A percentile compares a stretch with the other conserved stretches of the same genome.
Conservation (phyloP, 2,113 vertebrate species). For the Prionailurus viverrinus region DNA sequence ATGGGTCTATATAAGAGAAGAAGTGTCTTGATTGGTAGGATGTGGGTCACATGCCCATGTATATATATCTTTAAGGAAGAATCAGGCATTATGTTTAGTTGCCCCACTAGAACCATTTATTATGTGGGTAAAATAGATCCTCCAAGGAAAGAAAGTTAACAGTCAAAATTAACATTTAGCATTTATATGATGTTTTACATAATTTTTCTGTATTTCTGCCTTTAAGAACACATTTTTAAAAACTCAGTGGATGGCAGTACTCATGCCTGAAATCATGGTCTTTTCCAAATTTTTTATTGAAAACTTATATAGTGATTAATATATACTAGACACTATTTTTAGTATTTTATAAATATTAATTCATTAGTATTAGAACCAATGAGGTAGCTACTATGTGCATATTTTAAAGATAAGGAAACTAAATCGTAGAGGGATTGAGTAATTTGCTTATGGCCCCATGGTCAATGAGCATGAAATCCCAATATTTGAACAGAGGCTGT, state of each 20-base stretch:
- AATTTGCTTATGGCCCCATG: not conserved
- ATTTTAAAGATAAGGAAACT: not conserved
- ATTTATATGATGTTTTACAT: not conserved
- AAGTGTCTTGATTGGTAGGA: not conserved
- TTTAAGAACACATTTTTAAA: constrained; percentile 1
- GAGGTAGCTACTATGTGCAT: not conserved
- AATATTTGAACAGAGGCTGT: not conserved
- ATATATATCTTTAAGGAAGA: not conserved
- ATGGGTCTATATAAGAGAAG: not conserved
- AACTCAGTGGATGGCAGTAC: not conserved
- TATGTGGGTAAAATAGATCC: not conserved
- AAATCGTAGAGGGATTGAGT: not conserved
- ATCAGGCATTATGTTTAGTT: not conserved
- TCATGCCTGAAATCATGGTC: not conserved
- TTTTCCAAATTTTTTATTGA: not conserved
- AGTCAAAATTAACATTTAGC: not conserved
- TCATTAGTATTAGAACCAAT: not conserved
- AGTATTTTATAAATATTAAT: not conserved
- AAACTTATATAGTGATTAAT: not conserved
- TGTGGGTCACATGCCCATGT: not conserved
- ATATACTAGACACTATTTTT: not conserved
- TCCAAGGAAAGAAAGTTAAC: not conserved
- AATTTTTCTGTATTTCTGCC: not conserved
- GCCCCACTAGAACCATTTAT: not conserved
- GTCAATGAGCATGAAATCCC: not conserved